Evolutionary conservation across 2,113 vertebrate species (phyloP).

Genomic region (Passer montanus): DNA sequence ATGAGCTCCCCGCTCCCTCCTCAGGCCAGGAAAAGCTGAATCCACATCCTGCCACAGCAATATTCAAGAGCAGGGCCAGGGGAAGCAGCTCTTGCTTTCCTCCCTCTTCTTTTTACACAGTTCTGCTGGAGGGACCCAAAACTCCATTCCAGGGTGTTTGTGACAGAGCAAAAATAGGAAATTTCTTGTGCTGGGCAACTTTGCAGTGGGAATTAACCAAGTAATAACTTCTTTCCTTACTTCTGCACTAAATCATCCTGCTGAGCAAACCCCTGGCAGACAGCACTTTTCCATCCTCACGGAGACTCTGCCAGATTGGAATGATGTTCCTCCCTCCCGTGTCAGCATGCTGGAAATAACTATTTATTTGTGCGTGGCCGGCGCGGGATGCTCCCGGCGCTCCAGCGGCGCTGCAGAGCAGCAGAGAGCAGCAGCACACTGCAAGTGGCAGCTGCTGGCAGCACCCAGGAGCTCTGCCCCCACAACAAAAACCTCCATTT

Average conservation of each 20-base stretch:
- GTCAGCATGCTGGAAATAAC: neutral
- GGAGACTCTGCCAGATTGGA: fast-evolving
- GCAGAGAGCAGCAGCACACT: slow-evolving; percentile 70
- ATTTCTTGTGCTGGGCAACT: neutral
- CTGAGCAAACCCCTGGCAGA: neutral
- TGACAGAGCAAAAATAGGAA: neutral
- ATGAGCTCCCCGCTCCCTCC: neutral
- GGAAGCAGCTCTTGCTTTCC: neutral
- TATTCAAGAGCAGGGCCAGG: neutral
- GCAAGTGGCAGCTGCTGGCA: neutral
- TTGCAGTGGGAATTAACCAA: neutral
- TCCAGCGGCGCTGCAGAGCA: neutral
- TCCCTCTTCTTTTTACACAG: neutral
- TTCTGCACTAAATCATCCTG: neutral
- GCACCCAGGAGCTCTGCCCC: neutral
- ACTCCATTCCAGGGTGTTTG: neutral
- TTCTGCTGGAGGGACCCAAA: neutral
- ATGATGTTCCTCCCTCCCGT: neutral
- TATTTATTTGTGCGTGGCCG: neutral
- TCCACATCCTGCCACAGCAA: neutral
- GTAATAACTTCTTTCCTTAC: neutral
- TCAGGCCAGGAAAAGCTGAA: neutral
- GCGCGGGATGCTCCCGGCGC: neutral
- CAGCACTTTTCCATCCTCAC: neutral
- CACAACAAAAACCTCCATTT: neutral